phyloP scores from a whole-genome alignment of 2,113 vertebrate species.

The Cebus imitator region DNA sequence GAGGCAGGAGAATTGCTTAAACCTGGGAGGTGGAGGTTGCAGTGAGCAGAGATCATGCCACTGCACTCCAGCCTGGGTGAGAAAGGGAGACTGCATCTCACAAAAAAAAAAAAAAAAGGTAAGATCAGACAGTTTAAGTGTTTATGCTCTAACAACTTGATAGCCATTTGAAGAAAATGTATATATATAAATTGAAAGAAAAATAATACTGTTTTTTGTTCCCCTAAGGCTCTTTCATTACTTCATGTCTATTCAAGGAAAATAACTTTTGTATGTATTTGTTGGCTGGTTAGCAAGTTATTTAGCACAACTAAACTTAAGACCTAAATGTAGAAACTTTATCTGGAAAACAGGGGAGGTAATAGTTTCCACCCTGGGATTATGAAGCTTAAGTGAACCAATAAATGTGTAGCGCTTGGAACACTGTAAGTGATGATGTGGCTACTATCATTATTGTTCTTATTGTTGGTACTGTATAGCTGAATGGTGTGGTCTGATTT shows the following conservation, averaged over 20 bases:
- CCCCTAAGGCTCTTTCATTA: neutral
- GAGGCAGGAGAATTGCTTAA: too few species aligned
- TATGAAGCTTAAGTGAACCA: neutral
- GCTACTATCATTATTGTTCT: fast-evolving
- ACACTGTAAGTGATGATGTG: fast-evolving
- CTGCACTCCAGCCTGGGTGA: too few species aligned
- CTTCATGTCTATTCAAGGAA: neutral
- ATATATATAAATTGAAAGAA: neutral
- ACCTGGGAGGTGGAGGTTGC: too few species aligned
- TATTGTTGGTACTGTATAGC: fast-evolving
- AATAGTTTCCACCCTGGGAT: fast-evolving
- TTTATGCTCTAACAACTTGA: neutral
- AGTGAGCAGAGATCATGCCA: too few species aligned
- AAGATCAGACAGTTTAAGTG: neutral
- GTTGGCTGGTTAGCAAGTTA: neutral
- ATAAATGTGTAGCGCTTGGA: neutral
- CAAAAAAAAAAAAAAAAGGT: neutral
- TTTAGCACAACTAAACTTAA: neutral
- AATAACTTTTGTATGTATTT: neutral
- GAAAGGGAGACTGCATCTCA: too few species aligned
- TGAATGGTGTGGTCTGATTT: neutral
- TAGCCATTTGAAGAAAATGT: neutral
- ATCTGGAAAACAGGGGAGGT: neutral
- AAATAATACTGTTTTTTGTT: neutral
- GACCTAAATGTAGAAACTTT: neutral